phyloP scores from a whole-genome alignment of 2,113 vertebrate genomes.

The Myrmecobius fasciatus region DNA sequence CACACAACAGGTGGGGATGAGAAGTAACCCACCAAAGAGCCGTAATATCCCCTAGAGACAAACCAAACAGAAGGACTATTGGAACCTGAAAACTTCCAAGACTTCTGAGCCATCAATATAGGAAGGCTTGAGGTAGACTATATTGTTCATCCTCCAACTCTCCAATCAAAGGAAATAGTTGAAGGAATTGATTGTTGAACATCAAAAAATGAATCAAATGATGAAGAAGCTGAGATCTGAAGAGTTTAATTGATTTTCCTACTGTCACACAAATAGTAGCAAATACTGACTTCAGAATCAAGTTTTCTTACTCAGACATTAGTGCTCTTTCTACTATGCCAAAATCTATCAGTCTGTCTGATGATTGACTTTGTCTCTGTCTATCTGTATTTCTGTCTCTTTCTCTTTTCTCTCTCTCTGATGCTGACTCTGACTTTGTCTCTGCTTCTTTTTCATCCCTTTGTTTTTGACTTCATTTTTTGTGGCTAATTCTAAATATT shows the following conservation, averaged over 20 bases:
- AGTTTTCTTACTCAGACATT: neutral
- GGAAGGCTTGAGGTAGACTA: neutral
- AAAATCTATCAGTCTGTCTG: neutral
- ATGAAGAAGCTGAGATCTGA: neutral
- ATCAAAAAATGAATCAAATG: neutral
- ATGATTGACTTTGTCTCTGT: neutral
- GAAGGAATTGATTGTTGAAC: neutral
- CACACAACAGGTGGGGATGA: neutral
- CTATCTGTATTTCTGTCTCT: neutral
- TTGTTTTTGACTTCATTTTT: neutral
- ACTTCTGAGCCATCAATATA: neutral
- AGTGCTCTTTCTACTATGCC: neutral
- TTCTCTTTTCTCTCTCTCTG: too few species aligned
- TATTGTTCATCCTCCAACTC: neutral
- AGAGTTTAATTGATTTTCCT: neutral
- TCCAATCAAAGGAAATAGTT: neutral
- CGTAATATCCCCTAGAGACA: neutral
- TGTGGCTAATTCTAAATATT: neutral
- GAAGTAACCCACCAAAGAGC: neutral
- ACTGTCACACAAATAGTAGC: neutral
- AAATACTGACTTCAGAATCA: neutral
- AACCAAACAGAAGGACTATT: neutral
- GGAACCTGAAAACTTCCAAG: neutral
- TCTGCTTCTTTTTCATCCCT: neutral
- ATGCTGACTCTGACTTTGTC: too few species aligned